phyloP scores from a whole-genome alignment of 2,888 invertebrate genomes.

The Sthenelais limicola region DNA sequence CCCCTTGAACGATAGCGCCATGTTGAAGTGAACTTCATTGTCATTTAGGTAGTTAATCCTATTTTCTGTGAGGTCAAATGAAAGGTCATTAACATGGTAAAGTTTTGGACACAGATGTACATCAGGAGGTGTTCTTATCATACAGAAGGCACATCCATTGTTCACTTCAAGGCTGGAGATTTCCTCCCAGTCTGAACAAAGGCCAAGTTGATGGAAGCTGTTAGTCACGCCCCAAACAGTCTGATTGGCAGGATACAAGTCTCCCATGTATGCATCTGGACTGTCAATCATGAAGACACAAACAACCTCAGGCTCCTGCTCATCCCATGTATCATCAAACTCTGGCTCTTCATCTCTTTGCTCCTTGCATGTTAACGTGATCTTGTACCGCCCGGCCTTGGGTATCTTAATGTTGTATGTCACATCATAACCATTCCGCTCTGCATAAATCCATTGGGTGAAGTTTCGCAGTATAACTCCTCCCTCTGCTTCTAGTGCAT shows the following conservation, averaged over 20 bases:
- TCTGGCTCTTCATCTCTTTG: too few relatives aligned
- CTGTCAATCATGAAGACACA: slow-evolving; percentile 22
- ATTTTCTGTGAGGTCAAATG: slow-evolving; percentile 8
- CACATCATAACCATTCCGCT: slow-evolving; percentile 24
- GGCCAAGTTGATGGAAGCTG: slow-evolving; percentile 16
- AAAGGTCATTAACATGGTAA: slow-evolving; percentile 10
- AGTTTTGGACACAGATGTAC: neutral
- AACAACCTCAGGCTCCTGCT: neutral
- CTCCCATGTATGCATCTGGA: neutral
- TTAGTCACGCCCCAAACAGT: slow-evolving; percentile 17
- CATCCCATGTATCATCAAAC: neutral
- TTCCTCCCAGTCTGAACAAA: slow-evolving; percentile 20
- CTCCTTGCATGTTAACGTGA: neutral
- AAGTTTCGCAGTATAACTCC: neutral
- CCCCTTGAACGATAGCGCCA: slow-evolving; percentile 16
- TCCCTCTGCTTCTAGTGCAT: neutral
- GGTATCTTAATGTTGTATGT: slow-evolving; percentile 17
- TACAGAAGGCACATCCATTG: neutral
- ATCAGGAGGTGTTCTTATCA: neutral
- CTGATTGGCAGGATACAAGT: neutral
- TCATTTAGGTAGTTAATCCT: neutral
- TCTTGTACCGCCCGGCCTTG: slow-evolving; percentile 9
- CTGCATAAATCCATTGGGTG: slow-evolving; percentile 3
- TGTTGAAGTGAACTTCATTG: neutral
- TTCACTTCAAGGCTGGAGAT: neutral